phyloP scores from a whole-genome alignment of 2,113 vertebrate genomes.

The Eleginops maclovinus region DNA sequence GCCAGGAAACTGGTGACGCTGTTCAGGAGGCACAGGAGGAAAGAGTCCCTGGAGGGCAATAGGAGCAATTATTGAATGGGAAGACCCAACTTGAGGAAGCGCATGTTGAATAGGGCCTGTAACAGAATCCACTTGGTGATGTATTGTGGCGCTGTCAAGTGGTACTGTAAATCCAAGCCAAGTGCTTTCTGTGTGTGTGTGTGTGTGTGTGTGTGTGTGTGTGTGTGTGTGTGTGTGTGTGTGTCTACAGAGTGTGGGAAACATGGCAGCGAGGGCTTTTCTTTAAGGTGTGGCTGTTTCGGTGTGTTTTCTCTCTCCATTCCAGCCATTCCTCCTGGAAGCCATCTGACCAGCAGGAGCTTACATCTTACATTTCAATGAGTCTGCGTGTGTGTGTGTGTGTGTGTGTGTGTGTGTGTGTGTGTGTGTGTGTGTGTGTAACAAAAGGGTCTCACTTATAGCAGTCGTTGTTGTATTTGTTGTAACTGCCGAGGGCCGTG shows the following conservation, averaged over 20 bases:
- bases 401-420: background rate
- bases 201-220: conserved; percentile 17
- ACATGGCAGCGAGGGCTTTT: conserved; percentile 59
- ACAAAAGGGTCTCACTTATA: conserved; percentile 87
- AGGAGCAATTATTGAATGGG: background rate
- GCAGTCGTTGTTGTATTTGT: conserved; percentile 96
- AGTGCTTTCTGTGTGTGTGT: conserved; percentile 7
- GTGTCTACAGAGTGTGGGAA: conserved; percentile 65
- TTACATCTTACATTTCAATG: conserved; percentile 38
- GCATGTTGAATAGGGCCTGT: background rate
- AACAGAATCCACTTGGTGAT: conserved; percentile 7
- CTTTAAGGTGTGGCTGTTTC: conserved; percentile 70
- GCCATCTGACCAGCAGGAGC: conserved; percentile 48
- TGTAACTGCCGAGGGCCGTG: conserved; percentile 95
- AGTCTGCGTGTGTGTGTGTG: background rate
- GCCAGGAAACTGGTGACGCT: conserved; percentile 83
- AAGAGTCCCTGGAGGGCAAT: conserved; percentile 74
- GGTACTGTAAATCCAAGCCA: conserved; percentile 10
- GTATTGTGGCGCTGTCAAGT: conserved; percentile 8
- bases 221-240: conserved; percentile 19
- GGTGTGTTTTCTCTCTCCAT: conserved; percentile 74
- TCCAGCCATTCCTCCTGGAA: conserved; percentile 74
- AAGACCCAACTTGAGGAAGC: background rate
- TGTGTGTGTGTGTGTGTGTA: conserved; percentile 8
- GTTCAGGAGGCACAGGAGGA: conserved; percentile 81